A percentile compares a stretch with the other conserved stretches of the same genome.
These are phyloP conservation scores for Poeciliopsis occidentalis DNA, from an alignment of 2,113 vertebrate genomes.

Conservation along the genomic window DNA sequence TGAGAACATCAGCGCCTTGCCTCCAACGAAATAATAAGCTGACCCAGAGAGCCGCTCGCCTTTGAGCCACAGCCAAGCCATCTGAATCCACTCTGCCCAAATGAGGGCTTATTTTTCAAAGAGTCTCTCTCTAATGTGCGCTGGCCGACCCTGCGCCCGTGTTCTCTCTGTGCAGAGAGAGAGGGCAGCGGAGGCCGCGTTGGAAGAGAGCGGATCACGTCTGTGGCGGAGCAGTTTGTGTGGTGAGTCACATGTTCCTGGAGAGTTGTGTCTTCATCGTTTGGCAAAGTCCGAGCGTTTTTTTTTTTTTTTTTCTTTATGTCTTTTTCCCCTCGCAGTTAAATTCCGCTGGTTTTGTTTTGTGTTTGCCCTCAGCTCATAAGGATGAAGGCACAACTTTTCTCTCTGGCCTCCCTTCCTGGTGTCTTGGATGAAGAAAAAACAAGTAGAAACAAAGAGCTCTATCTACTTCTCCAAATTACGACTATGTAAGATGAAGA, in stretches of 20 bases:
- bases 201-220: conserved; percentile 63
- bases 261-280: conserved; percentile 54
- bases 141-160: conserved; percentile 69
- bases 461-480: no score
- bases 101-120: conserved; percentile 85
- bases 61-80: conserved; percentile 83
- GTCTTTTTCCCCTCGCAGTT: conserved; percentile 12
- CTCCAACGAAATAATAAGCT: conserved; percentile 82
- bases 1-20: conserved; percentile 78
- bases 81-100: conserved; percentile 86
- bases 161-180: conserved; percentile 43
- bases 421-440: background rate
- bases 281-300: conserved; percentile 35
- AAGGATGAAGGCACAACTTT: conserved; percentile 28
- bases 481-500: no score
- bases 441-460: no score
- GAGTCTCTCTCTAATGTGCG: conserved; percentile 70
- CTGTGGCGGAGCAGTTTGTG: conserved; percentile 64
- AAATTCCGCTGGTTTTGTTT: conserved; percentile 38
- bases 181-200: conserved; percentile 30
- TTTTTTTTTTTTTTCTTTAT: conserved; percentile 9
- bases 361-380: conserved; percentile 48
- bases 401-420: conserved; percentile 6
- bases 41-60: conserved; percentile 78
- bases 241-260: conserved; percentile 74